These are phyloP conservation scores for Peromyscus aztecus DNA, from an alignment of 2,797 vertebrate species.

Conservation along the genomic window DNA sequence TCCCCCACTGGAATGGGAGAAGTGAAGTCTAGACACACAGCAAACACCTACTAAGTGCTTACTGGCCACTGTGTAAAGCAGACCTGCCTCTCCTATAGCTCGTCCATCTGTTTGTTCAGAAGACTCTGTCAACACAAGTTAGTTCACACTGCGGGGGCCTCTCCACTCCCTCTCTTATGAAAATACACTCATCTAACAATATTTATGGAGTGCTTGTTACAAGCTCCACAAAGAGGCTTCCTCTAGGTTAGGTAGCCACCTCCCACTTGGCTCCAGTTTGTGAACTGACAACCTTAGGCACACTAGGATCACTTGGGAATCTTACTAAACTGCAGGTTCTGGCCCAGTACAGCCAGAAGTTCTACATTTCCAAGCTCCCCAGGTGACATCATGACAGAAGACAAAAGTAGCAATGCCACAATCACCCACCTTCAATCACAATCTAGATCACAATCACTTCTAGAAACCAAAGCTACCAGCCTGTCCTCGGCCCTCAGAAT, in stretches of 20 bases:
- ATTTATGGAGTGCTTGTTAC: not conserved
- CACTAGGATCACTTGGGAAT: not conserved
- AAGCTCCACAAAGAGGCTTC: not conserved
- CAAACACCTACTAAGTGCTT: not conserved
- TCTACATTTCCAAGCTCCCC: not conserved
- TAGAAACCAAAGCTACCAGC: not conserved
- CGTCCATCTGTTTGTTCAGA: slow-evolving; percentile 2
- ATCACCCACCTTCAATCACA: not conserved
- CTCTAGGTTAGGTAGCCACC: not conserved
- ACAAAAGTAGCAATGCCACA: not conserved
- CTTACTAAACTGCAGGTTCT: not conserved
- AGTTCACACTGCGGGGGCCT: not conserved
- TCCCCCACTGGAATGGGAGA: not conserved
- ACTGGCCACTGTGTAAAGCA: not conserved
- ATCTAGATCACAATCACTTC: not conserved
- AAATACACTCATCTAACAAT: not conserved
- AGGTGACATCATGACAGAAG: not conserved
- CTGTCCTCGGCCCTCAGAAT: not conserved
- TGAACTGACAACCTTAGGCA: not conserved
- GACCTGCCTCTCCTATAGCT: not conserved
- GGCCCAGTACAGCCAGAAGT: not conserved
- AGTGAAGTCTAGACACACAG: not conserved
- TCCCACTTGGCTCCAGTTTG: not conserved
- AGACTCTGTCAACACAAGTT: not conserved
- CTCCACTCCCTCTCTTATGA: not conserved